Base-by-base conservation (phyloP, 2,113 vertebrate species). In the Struthidea cinerea region DNA sequence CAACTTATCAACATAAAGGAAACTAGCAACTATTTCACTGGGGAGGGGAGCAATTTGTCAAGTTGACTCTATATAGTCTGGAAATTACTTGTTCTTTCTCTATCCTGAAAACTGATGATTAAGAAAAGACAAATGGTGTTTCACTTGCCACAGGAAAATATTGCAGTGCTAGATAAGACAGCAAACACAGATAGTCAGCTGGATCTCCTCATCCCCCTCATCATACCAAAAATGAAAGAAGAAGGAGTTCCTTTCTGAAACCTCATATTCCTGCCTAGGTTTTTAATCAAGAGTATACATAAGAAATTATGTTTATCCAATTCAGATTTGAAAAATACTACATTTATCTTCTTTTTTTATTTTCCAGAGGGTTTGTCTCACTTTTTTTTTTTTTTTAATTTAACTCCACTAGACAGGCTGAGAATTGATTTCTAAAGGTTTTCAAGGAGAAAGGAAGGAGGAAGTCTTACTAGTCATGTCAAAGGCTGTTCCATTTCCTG, bases 171-270 rank as follows among this genome's bases (percentile, higher is more conserved):
- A 44, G 73, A 59, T 37, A 69, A 47, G 42, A 53, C 4, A 94
- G 53, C 4, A 42, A 74, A 83, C 33, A 61, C 35, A 85, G 82
- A 69, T 50, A 55, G 23, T 73, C 41, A 3, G 10, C 42, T 91
- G 27, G 21, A 64, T 88, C 27, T 59, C 21, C 53, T 89, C 23
- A 42, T 44, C 9, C 6, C 7, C 13, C 11, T 87, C 41, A 33
- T 90, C 50, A 76, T 33, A 91, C 11, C 57, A 56, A 86, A 90
- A 95, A 21, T 74, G 78, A 91, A 96, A 94, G 79, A 92, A 89
- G 61, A 60, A 60, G 33, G 42, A 83, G 68, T 44, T 93, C 27
- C 33, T 83, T 82, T 85, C 70, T 76, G 84, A 89, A 87, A 74
- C 26, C 13, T 87, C 8, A 8, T 37, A 67, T 69, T 73, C 46